phyloP scores from a whole-genome alignment of 1,140 invertebrate species.

The Himalopsyche phryganea region DNA sequence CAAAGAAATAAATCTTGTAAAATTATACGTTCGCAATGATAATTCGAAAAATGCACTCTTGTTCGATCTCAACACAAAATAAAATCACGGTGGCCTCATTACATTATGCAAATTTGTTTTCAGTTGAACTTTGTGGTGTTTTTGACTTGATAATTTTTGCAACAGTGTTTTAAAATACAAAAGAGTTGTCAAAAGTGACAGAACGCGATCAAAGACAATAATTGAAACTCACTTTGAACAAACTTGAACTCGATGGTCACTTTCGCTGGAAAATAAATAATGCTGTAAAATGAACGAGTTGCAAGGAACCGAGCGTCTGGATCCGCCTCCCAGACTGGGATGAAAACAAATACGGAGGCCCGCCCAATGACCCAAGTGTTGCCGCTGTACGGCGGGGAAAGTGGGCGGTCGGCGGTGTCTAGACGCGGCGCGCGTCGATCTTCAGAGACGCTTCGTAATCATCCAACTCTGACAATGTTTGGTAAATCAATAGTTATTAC shows the following conservation, averaged over 20 bases:
- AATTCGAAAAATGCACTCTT: too few species aligned
- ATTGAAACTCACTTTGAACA: slow-evolving; percentile 12
- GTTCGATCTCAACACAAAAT: too few species aligned
- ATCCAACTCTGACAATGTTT: slow-evolving; percentile 2
- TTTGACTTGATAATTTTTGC: not conserved
- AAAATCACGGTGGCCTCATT: too few species aligned
- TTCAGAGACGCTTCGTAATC: slow-evolving; percentile 24
- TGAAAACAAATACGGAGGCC: slow-evolving; percentile 24
- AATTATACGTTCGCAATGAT: not conserved
- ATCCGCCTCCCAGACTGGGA: slow-evolving; percentile 20
- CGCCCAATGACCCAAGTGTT: slow-evolving; percentile 17
- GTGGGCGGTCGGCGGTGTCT: slow-evolving; percentile 9
- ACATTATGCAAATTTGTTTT: too few species aligned
- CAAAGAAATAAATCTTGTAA: slow-evolving; percentile 8
- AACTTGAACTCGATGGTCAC: slow-evolving; percentile 24
- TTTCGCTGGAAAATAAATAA: slow-evolving; percentile 8
- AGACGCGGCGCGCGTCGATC: slow-evolving; percentile 33
- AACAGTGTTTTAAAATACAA: not conserved
- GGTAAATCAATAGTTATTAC: slow-evolving; percentile 26
- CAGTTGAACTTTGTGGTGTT: too few species aligned
- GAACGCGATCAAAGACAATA: slow-evolving; percentile 14
- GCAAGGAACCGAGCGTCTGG: slow-evolving; percentile 17
- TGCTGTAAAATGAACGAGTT: slow-evolving; percentile 1
- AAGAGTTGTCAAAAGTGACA: slow-evolving; percentile 19
- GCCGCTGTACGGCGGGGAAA: not conserved